Evolutionary conservation across 2,888 invertebrate species (phyloP), one percentile per base, ranked within the genome.

Genomic region (Lochmaea capreae): DNA sequence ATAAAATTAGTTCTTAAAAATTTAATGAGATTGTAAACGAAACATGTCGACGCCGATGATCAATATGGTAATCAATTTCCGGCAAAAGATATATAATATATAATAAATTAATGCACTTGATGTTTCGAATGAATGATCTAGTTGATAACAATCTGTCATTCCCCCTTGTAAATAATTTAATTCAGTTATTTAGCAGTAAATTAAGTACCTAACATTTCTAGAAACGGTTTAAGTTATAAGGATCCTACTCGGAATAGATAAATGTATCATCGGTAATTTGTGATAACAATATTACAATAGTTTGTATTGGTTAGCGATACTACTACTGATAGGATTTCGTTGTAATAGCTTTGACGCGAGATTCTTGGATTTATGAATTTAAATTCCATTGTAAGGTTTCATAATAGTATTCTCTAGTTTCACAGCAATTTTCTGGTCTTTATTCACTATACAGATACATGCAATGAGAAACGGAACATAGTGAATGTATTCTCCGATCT

Each of bases 201-300:
- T 49, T 10, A 54, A 8, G 9, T 54, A 54, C 16, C 16, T 54
- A 54, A 18, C 54, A 18, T 18, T 54, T 54, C 18, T 54, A 54
- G 54, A 54, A 54, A 54, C n/a, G 16, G 52, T 52, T 52, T 52
- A 52, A 3, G 49, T n/a, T n/a, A 54, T 18, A 54, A 54, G 54
- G 8, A 54, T 54, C 18, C 54, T 54, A 54, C 54, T 18, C 10
- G 54, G 54, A 54, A 54, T 18, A 18, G 54, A 54, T 54, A 54
- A 54, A 54, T 54, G 11, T 54, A 54, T 54, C 54, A 54, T 54
- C 8, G 18, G 54, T 54, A 16, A 49, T 16, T n/a, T 54, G 10
- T 54, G 16, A 18, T 18, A 18, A 54, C 10, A 18, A 10, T 18
- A 3, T 10, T 3, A 18, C 14, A 14, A 52, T 52, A n/a, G 43